These are phyloP conservation scores for Sinosuthora webbiana DNA, from an alignment of 2,113 vertebrate species.

Conservation along the genomic window DNA sequence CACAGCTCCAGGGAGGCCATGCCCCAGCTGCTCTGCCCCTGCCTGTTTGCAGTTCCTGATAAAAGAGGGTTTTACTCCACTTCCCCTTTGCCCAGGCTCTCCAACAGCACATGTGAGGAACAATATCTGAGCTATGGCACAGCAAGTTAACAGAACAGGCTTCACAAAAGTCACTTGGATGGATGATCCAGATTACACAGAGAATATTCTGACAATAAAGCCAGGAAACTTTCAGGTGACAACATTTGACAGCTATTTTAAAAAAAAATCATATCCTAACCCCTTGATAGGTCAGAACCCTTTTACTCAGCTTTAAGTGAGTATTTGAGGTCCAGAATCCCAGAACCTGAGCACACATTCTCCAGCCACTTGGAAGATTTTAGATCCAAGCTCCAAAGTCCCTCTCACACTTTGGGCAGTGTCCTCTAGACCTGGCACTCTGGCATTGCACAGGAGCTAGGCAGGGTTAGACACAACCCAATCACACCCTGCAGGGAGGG, in stretches of 20 bases:
- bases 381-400: background rate
- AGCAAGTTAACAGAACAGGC: background rate
- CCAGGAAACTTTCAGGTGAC: background rate
- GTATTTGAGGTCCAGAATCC: background rate
- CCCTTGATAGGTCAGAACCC: background rate
- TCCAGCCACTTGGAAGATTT: background rate
- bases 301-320: background rate
- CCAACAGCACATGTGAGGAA: background rate
- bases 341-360: background rate
- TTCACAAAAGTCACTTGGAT: background rate
- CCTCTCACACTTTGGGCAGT: background rate
- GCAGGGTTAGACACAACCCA: background rate
- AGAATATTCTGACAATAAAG: background rate
- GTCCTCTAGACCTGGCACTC: background rate
- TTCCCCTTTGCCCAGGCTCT: background rate
- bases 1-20: background rate
- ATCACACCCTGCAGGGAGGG: background rate
- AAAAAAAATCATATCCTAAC: background rate
- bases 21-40: background rate
- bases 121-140: background rate
- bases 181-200: background rate
- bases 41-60: conserved; percentile 29
- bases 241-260: background rate
- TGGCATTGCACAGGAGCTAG: background rate
- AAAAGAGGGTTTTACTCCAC: background rate